Evolutionary conservation across 2,113 vertebrate species (phyloP), one percentile per base, ranked within the genome.

Genomic region (Hylia prasina): DNA sequence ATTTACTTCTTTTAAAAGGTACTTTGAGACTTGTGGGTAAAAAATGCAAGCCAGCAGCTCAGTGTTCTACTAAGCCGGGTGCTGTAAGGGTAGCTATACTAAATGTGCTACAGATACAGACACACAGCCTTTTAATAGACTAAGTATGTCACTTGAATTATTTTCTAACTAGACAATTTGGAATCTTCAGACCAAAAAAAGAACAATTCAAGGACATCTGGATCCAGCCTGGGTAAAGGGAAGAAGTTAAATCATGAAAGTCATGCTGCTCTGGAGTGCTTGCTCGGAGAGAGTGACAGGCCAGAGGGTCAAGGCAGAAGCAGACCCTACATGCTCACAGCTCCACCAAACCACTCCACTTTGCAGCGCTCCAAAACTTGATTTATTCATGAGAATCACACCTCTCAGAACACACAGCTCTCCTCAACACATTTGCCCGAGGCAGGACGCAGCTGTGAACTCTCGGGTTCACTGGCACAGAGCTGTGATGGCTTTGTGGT

Each of bases 41-140:
- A 95, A 95, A 92, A 78, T 51, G 73, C 93, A 95, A 95, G 83
- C 61, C 89, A 94, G 94, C 89, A 96, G 53, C 80, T 90, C 28
- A 61, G 77, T 21, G 61, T 75, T 94, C 73, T 75, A 18, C 56
- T 81, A 81, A 90, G 76, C 76, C 56, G 85, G 23, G 56, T 89
- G 71, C 51, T 83, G 58, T 13, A 60, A 88, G 88, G 25, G 57
- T 37, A 64, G 57, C 68, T 95, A n/a, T 56, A 87, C 82, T 86
- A 91, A 93, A 86, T 19, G 68, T 89, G 80, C 64, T 47, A 37
- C 60, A 44, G 72, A 20, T 81, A 54, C 33, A 84, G 65, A 58
- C 50, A 86, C 39, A 31, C 51, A 92, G 76, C 39, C 94, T 95
- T 92, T 93, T 78, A 92, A 94, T 78, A 89, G 91, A 81, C 68